Base-by-base conservation (phyloP, 2,888 invertebrate species). In the Halictus ligatus region DNA sequence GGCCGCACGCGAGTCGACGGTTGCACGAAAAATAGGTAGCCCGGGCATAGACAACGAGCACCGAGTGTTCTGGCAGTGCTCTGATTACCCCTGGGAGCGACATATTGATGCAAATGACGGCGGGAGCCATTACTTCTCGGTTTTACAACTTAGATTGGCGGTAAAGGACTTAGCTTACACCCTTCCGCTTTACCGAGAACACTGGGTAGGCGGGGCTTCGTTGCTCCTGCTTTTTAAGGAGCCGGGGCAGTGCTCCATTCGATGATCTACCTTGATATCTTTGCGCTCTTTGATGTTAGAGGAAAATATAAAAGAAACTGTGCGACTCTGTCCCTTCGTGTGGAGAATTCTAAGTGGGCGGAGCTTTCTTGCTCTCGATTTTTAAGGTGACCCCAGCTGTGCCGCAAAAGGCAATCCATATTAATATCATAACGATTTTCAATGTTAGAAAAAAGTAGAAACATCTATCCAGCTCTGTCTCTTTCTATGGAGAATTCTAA, bases 31-130 rank as follows among this genome's bases (percentile, higher is more conserved):
- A 64, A 64, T 64, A 64, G 64, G 64, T 64, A 50, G 73, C 18
- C 48, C 73, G 29, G 29, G 46, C 18, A n/a, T 25, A 75, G 58
- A 76, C 60, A 71, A 77, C 43, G 74, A 76, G 10, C 64, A 21
- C 18, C 18, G 15, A 35, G 25, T 21, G 40, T 2, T 7, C 64
- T 29, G 7, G 18, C 18, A 29, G 64, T 64, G 64, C 2, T 15
- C 18, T 15, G 29, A 64, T 64, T 64, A 6, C 29, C 64, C 18
- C 29, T 18, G 29, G 64, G 18, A 64, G 29, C 29, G 15, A 64
- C 64, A 29, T 64, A 29, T 64, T n/a, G 8, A 64, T 64, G 29
- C 64, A 64, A 64, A 64, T 8, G 29, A 64, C 18, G 15, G 25
- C 29, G 18, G 7, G 13, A 29, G n/a, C 29, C 64, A 64, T 64